Conservation (phyloP, 2,113 vertebrate genomes). For the Archocentrus centrarchus region DNA sequence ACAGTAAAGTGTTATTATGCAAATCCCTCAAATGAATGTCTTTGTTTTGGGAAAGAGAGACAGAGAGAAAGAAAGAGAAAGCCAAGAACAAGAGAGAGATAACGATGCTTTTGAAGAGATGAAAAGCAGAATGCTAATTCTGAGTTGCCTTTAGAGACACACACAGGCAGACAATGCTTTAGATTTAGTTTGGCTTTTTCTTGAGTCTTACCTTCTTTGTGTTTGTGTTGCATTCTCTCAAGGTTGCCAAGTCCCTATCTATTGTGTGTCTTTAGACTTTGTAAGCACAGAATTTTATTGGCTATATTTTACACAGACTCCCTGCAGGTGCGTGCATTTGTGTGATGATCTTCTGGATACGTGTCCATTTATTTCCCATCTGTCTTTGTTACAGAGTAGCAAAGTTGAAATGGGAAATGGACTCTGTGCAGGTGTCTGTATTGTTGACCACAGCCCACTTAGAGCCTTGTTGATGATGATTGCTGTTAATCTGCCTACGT, state of each 20-base stretch:
- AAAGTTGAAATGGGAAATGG: conserved; percentile 12
- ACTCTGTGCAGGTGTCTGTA: conserved; percentile 32
- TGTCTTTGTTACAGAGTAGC: neutral
- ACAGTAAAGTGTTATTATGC: conserved; percentile 39
- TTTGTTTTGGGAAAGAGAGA: conserved; percentile 38
- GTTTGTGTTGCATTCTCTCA: conserved; percentile 6
- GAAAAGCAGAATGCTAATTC: conserved; percentile 55
- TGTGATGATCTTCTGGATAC: neutral
- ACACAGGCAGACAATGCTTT: conserved; percentile 21
- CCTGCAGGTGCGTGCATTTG: conserved; percentile 10
- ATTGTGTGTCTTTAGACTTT: neutral
- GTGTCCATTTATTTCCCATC: neutral
- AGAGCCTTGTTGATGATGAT: conserved; percentile 61
- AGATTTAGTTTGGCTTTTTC: conserved; percentile 35
- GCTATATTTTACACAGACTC: neutral
- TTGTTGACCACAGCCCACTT: conserved; percentile 35
- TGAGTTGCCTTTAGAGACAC: conserved; percentile 36
- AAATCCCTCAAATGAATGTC: conserved; percentile 42
- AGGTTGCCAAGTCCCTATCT: neutral
- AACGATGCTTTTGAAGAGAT: conserved; percentile 50
- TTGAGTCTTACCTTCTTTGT: conserved; percentile 32
- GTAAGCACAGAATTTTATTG: neutral
- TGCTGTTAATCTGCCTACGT: conserved; percentile 60
- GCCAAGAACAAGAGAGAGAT: neutral
- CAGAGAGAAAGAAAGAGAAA: neutral